Base-by-base conservation (phyloP, 2,797 vertebrate genomes). In the Enteromius viviparus region DNA sequence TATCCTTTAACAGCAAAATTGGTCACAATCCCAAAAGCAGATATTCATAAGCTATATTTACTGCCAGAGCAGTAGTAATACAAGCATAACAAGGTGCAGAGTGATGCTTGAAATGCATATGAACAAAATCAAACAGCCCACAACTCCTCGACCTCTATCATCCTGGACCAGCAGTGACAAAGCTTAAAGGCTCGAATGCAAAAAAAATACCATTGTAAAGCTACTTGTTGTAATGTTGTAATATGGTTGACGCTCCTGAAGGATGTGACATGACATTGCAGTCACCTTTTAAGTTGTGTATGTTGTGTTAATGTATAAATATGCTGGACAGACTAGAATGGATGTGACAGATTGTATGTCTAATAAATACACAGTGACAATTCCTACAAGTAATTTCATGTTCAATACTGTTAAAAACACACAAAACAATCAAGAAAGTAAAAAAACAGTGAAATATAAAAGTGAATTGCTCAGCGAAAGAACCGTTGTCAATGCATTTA, bases 391-490 rank as follows among this genome's bases (percentile, higher is more conserved):
- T 29, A 40, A 77, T 47, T 47, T 78, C 19, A 29, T 32, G 19
- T 34, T 42, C 37, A 58, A 49, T 32, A 74, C 55, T 53, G 34
- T 75, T 85, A 23, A 86, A 80, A 55, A 88, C 42, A 74, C 76
- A 64, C 5, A 60, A 42, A 53, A 62, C 45, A 60, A 72, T 21
- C 29, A 15, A 49, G 45, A 81, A 66, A 1, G 2, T 55, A 76
- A 66, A 87, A 83, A 55, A 45, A 21, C 78, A 40, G 12, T 37
- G 12, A 55, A 66, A 68, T 79, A 62, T 10, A 82, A 78, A 86
- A 80, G 17, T 12, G 12, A 49, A 71, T 21, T 74, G 72, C 47
- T 74, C 79, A 10, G 42, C 4, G 3, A 72, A 60, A 78, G 40
- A 74, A 60, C 76, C 40, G 15, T 49, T 64, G 32, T 78, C 68